These are phyloP conservation scores for Myanophis thanlyinensis DNA, from an alignment of 2,113 vertebrate species.

Conservation along the genomic window DNA sequence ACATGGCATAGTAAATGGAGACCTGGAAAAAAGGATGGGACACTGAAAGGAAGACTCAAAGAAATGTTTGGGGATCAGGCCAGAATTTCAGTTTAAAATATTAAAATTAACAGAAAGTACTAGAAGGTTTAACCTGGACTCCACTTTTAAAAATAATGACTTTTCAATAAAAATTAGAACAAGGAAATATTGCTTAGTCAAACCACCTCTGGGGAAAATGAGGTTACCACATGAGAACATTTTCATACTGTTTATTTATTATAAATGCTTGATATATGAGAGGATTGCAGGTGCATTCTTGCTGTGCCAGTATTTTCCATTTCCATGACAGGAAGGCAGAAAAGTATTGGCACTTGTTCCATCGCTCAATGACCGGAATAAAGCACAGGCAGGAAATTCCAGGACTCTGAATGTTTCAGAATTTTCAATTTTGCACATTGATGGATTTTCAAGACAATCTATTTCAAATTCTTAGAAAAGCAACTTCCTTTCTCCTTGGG, in stretches of 20 bases:
- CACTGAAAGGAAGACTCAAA: not conserved
- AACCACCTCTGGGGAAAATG: conserved; percentile 1
- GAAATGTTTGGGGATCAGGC: not conserved
- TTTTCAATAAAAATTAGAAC: not conserved
- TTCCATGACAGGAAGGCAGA: not conserved
- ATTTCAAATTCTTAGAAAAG: not conserved
- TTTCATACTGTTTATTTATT: conserved; percentile 16
- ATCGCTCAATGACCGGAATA: not conserved
- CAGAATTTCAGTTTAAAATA: not conserved
- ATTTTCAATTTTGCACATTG: not conserved
- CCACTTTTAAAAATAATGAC: not conserved
- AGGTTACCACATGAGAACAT: not conserved
- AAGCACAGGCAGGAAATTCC: not conserved
- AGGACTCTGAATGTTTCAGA: not conserved
- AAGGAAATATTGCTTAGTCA: conserved; percentile 17
- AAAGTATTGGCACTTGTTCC: conserved; percentile 6
- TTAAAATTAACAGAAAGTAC: not conserved
- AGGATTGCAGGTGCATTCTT: conserved; percentile 30
- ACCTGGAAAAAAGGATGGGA: not conserved
- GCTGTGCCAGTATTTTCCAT: conserved; percentile 21
- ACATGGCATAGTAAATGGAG: not conserved
- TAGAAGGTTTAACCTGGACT: not conserved
- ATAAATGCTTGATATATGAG: conserved; percentile 6
- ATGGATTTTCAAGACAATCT: not conserved
- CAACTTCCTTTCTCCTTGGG: not conserved